Base-by-base conservation (phyloP, 2,797 vertebrate species). In the Trematomus bernacchii region DNA sequence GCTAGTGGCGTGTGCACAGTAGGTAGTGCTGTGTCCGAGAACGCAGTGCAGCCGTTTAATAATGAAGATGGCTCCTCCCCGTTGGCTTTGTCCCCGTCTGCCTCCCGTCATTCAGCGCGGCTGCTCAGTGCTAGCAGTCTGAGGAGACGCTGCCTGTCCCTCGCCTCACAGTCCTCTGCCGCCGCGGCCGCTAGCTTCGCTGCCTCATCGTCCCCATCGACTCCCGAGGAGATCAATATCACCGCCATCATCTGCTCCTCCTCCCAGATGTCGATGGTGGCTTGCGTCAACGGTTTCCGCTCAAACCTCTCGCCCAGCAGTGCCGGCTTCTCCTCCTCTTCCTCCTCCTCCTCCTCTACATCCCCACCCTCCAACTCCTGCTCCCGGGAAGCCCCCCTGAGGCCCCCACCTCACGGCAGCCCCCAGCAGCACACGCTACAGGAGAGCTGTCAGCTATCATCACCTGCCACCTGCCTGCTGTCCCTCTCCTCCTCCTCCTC, bases 21-120 rank as follows among this genome's bases (percentile, higher is more conserved):
- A 46, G 82, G 82, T 52, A 52, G 77, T 43, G 84, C 93, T 90
- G 82, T 94, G 94, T 87, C 95, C 75, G 90, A 89, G 66, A 94
- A 97, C 83, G 94, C 96, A 75, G 94, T 96, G 65, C 98, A 97
- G 93, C 92, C 96, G 88, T 96, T 99, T 96, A 97, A 97, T 96
- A 96, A 96, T 85, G 97, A 97, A 95, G 94, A 95, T 85, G 93
- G 93, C 95, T 96, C 96, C 95, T 95, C 96, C 95, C 95, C 94
- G 43, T 80, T 95, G 88, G 93, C 96, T 90, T 94, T 96, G 95
- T 96, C 96, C 87, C 95, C 89, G 73, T 92, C 92, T 85, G 94
- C 94, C 78, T 95, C 95, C 87, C 96, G 91, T 91, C 96, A 97
- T 70, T 96, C 96, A 27, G 91, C 94, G 85, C 95, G 95, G 83